Evolutionary conservation across 1,140 invertebrate species (phyloP), one percentile per base, ranked within the genome.

Genomic region (Octopus sinensis): DNA sequence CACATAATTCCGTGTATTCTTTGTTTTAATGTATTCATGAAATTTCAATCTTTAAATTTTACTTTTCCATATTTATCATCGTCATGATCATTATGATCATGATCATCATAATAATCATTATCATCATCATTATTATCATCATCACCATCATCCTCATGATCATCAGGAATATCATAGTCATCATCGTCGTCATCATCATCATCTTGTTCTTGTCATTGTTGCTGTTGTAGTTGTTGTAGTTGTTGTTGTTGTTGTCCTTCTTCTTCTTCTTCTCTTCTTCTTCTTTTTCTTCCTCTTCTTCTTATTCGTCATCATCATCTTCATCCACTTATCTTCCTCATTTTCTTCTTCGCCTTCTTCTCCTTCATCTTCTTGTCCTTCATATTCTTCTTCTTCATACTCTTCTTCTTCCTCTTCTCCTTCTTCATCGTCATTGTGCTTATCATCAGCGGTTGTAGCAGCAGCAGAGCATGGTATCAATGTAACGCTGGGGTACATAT

Each of bases 221-320:
- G 56, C 17, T 62, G 56, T 62, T 62, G 56, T 17, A 7, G 17
- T 62, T 62, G 56, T 62, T 62, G 56, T 62, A 7, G 56, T 62
- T 62, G 56, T 62, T 62, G 56, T 62, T 62, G 56, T 62, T 62
- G 56, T 62, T 62, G 56, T 62, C 17, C 56, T 62, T 62, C 56
- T 62, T 62, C 56, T 62, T 62, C 56, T 62, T 62, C 56, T 62
- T 62, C 56, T 62, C 17, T 62, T 7, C 17, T 17, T 7, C 17
- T 62, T 7, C 17, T 17, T 6, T 62, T 62, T 17, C 17, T 62
- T 6, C 17, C 17, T 17, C 17, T 62, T 17, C 17, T 17, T 17
- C 17, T 7, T 62, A 7, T 62, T 62, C 56, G 6, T 62, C 6
- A 7, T 62, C 56, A 7, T 62, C 56, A 7, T 7, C 56, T 17